A percentile compares a stretch with the other conserved stretches of the same genome.
phyloP scores from a whole-genome alignment of 2,113 vertebrate genomes.

The Ibidorhyncha struthersii region DNA sequence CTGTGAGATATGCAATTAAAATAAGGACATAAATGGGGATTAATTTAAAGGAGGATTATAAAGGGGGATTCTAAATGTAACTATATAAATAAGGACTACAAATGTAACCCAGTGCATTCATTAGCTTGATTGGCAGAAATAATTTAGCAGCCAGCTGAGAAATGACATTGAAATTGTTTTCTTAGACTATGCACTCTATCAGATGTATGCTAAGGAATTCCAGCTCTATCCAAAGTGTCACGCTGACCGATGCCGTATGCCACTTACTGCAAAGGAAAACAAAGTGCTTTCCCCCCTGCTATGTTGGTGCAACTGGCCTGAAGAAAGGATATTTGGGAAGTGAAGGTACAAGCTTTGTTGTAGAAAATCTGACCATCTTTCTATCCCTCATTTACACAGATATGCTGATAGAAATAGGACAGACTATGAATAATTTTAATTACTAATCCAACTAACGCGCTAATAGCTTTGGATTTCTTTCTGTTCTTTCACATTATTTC shows the following conservation, averaged over 20 bases:
- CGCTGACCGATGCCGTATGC: background rate
- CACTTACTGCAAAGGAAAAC: background rate
- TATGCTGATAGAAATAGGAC: background rate
- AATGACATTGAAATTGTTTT: background rate
- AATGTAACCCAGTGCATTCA: slow-evolving; percentile 11
- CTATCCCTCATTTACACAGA: background rate
- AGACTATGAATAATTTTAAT: background rate
- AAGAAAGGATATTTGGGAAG: background rate
- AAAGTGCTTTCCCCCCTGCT: background rate
- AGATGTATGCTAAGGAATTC: background rate
- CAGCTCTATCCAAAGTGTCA: background rate
- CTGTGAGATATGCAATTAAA: slow-evolving; percentile 37
- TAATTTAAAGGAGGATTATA: slow-evolving; percentile 45
- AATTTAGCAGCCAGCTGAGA: slow-evolving; percentile 1
- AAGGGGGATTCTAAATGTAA: slow-evolving; percentile 8
- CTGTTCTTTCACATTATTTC: background rate
- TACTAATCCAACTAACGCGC: background rate
- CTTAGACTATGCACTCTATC: background rate
- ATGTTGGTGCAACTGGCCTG: background rate
- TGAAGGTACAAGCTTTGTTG: background rate
- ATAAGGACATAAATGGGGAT: slow-evolving; percentile 28
- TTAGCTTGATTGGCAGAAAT: slow-evolving; percentile 33
- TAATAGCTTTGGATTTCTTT: background rate
- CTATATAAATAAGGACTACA: slow-evolving; percentile 33
- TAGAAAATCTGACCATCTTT: background rate